A percentile compares a stretch with the other conserved stretches of the same genome.
These are phyloP conservation scores for Leptosomus discolor DNA, from an alignment of 2,113 vertebrate genomes.

Conservation along the genomic window DNA sequence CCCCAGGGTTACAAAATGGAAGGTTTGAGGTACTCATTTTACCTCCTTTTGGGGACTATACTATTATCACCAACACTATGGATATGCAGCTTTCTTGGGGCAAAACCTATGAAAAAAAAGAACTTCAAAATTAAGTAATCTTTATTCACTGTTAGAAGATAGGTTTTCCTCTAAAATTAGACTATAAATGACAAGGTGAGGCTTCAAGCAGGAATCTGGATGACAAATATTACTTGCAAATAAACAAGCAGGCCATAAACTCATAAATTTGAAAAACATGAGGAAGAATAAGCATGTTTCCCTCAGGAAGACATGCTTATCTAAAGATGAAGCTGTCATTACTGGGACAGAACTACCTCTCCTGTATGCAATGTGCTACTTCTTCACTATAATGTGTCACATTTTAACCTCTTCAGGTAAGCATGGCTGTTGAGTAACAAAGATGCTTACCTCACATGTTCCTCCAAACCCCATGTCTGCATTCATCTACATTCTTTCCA, in stretches of 20 bases:
- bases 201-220: not conserved
- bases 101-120: not conserved
- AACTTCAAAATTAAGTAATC: not conserved
- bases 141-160: not conserved
- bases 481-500: not conserved
- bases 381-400: not conserved
- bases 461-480: not conserved
- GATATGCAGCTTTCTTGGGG: not conserved
- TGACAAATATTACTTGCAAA: not conserved
- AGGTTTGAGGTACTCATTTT: not conserved
- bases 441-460: accelerated
- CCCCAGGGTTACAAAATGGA: not conserved
- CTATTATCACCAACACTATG: not conserved
- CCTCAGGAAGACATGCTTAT: not conserved
- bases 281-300: not conserved
- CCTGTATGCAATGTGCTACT: not conserved
- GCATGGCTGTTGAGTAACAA: not conserved
- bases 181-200: not conserved
- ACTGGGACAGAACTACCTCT: not conserved
- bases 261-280: not conserved
- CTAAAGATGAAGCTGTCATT: not conserved
- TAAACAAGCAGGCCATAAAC: not conserved
- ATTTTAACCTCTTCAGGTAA: not conserved
- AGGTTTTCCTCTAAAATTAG: not conserved
- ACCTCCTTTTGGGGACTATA: not conserved